Conservation (phyloP, 2,888 invertebrate species). For the Heliconius ethilla region DNA sequence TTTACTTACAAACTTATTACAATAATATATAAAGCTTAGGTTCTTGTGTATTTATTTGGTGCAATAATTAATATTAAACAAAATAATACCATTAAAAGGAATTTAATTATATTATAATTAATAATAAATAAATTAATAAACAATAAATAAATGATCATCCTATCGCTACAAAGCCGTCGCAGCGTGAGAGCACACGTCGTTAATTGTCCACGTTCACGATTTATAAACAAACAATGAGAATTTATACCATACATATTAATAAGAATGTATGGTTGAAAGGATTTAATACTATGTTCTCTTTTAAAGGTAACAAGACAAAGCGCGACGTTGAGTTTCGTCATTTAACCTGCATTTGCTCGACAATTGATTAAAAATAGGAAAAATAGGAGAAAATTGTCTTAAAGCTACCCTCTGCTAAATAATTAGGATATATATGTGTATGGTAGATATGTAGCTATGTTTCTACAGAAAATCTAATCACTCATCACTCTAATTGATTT, state of each 20-base stretch:
- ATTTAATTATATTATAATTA: too few relatives aligned
- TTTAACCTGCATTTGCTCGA: not conserved
- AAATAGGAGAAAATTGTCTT: too few relatives aligned
- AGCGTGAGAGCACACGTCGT: slow-evolving; percentile 39
- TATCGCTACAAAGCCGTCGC: slow-evolving; percentile 26
- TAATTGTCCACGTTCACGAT: slow-evolving; percentile 48
- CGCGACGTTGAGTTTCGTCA: not conserved
- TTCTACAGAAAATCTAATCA: too few relatives aligned
- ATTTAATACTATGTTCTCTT: too few relatives aligned
- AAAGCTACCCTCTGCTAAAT: too few relatives aligned
- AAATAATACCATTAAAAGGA: too few relatives aligned
- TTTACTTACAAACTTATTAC: not conserved
- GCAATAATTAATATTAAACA: too few relatives aligned
- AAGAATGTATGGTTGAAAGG: slow-evolving; percentile 2
- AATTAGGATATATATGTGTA: too few relatives aligned
- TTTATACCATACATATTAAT: slow-evolving; percentile 50
- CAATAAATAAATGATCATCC: not conserved
- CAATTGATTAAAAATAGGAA: too few relatives aligned
- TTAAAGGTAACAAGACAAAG: not conserved
- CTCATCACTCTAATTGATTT: too few relatives aligned
- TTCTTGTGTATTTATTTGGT: too few relatives aligned
- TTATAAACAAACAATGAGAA: slow-evolving; percentile 52
- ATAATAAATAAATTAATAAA: not conserved
- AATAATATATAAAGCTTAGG: not conserved
- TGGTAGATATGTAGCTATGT: too few relatives aligned